Conservation (phyloP, 1,140 invertebrate genomes). For the Scaptomyza graminum region DNA sequence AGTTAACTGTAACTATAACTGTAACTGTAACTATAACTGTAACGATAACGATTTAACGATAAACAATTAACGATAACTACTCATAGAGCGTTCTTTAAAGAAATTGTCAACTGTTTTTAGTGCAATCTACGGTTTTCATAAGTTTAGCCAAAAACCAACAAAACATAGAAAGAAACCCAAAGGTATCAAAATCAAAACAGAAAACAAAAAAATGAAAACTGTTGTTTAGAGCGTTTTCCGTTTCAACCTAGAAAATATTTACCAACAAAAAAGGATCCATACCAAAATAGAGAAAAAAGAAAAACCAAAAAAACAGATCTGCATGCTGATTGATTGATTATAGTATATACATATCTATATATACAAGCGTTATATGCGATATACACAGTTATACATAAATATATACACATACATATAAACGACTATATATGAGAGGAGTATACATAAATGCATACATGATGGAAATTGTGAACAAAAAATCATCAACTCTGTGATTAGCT, state of each 20-base stretch:
- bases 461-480: constrained; percentile 80
- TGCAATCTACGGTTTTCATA: constrained; percentile 82
- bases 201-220: constrained; percentile 27
- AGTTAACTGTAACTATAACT: constrained; percentile 33
- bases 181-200: constrained; percentile 37
- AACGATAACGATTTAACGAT: constrained; percentile 46
- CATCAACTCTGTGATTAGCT: constrained; percentile 83
- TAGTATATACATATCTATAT: constrained; percentile 10
- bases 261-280: neutral
- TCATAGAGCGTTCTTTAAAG: constrained; percentile 53
- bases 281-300: neutral
- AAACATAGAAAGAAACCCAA: constrained; percentile 27
- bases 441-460: constrained; percentile 59
- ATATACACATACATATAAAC: constrained; percentile 28
- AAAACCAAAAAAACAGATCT: constrained; percentile 7
- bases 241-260: constrained; percentile 25
- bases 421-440: constrained; percentile 54
- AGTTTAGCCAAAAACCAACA: constrained; percentile 60
- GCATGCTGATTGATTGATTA: constrained; percentile 58
- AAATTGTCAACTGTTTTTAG: constrained; percentile 76
- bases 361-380: constrained; percentile 63
- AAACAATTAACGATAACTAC: constrained; percentile 44
- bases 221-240: constrained; percentile 49
- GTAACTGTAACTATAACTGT: constrained; percentile 32
- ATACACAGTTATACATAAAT: constrained; percentile 47